Evolutionary conservation across 2,888 invertebrate species (phyloP).

Genomic region (Rhopalosiphum nymphaeae): DNA sequence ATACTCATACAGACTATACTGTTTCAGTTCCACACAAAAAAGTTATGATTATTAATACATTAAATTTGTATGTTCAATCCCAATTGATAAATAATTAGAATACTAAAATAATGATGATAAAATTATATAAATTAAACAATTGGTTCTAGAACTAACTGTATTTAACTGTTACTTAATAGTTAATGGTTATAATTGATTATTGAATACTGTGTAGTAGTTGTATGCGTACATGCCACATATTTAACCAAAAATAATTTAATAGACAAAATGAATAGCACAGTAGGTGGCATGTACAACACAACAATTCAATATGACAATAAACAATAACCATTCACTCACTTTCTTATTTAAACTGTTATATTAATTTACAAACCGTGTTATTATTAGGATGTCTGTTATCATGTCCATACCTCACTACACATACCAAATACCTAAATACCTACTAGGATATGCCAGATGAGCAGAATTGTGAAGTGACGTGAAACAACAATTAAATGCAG

Average conservation of each 20-base stretch:
- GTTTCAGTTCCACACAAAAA: background rate
- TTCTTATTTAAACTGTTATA: background rate
- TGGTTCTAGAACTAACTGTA: constrained; percentile 4
- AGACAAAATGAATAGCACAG: constrained; percentile 30
- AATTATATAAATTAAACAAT: background rate
- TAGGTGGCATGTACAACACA: constrained; percentile 45
- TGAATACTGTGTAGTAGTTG: constrained; percentile 17
- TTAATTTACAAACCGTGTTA: constrained; percentile 64
- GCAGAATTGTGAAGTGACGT: background rate
- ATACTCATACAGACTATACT: background rate
- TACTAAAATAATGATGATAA: background rate
- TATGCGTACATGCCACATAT: constrained; percentile 4
- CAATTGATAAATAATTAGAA: background rate
- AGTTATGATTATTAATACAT: background rate
- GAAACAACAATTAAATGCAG: constrained; percentile 27
- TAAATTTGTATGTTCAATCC: background rate
- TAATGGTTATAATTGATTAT: background rate
- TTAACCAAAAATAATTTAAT: background rate
- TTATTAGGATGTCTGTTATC: constrained; percentile 84
- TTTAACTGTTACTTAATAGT: background rate
- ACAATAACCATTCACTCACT: background rate
- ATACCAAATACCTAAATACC: constrained; percentile 87
- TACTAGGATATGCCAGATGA: constrained; percentile 82
- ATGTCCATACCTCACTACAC: constrained; percentile 88
- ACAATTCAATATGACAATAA: constrained; percentile 13